These are phyloP conservation scores for Imbricaverruca yamaguchii DNA, from an alignment of 2,888 invertebrate genomes.

Conservation along the genomic window DNA sequence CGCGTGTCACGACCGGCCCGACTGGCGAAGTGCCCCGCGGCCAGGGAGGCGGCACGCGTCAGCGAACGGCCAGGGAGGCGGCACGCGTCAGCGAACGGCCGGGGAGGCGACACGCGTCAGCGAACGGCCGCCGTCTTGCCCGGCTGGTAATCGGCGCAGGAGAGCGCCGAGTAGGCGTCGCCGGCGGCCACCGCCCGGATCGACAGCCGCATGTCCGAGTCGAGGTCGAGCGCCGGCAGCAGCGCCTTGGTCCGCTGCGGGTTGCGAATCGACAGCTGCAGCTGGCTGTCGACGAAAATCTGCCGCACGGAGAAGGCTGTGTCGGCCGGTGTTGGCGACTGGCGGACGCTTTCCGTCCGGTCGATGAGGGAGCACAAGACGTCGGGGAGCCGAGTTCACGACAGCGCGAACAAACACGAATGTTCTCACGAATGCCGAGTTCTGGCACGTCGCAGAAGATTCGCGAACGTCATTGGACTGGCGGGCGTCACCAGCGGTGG, in stretches of 20 bases:
- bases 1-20: no score
- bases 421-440: no score
- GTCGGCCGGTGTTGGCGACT: no score
- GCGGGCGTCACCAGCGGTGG: no score
- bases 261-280: conserved; percentile 5
- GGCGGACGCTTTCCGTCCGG: no score
- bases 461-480: no score
- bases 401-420: no score
- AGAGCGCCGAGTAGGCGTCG: background rate
- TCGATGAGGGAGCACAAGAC: no score
- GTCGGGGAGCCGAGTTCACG: no score
- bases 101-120: background rate
- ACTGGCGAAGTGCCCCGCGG: no score
- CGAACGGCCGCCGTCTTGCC: background rate
- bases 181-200: background rate
- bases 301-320: background rate
- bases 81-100: background rate
- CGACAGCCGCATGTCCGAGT: background rate
- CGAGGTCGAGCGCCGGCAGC: conserved; percentile 8
- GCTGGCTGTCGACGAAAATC: conserved; percentile 16
- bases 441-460: no score
- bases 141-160: background rate
- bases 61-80: background rate
- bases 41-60: background rate
- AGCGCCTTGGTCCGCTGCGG: conserved; percentile 20